phyloP scores from a whole-genome alignment of 2,888 invertebrate species.

The Tryphoninae sp. region DNA sequence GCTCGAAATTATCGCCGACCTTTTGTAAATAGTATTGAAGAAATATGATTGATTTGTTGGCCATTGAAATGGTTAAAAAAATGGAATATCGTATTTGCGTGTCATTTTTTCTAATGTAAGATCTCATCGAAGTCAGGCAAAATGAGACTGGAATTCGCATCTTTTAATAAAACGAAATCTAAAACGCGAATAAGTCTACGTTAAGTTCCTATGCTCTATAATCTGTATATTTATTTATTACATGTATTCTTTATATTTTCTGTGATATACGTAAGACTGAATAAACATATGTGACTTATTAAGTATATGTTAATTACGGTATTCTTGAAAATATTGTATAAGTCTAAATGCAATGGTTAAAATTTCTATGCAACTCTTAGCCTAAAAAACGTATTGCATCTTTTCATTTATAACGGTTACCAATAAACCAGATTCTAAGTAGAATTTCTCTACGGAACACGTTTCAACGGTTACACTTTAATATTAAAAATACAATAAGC shows the following conservation, averaged over 20 bases:
- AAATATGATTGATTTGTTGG: background rate
- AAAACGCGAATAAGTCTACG: background rate
- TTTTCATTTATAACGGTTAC: background rate
- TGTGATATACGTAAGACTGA: background rate
- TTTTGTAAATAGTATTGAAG: background rate
- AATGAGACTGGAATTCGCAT: too few species aligned
- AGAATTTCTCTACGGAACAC: background rate
- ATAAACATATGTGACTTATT: too few species aligned
- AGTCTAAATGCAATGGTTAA: too few species aligned
- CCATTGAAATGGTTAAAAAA: too few species aligned
- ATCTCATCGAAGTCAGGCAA: too few species aligned
- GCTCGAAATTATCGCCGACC: constrained; percentile 9
- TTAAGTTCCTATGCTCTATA: background rate
- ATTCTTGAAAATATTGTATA: too few species aligned
- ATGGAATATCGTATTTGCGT: too few species aligned
- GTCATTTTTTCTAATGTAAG: too few species aligned
- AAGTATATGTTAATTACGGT: too few species aligned
- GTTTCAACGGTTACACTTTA: background rate
- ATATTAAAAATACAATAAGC: background rate
- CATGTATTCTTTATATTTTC: background rate
- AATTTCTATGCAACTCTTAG: too few species aligned
- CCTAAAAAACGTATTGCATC: background rate
- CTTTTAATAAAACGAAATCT: too few species aligned
- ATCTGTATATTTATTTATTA: background rate
- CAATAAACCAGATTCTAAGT: background rate